Base-by-base conservation (phyloP, 2,797 vertebrate species). In the Ptychobarbus kaznakovi region DNA sequence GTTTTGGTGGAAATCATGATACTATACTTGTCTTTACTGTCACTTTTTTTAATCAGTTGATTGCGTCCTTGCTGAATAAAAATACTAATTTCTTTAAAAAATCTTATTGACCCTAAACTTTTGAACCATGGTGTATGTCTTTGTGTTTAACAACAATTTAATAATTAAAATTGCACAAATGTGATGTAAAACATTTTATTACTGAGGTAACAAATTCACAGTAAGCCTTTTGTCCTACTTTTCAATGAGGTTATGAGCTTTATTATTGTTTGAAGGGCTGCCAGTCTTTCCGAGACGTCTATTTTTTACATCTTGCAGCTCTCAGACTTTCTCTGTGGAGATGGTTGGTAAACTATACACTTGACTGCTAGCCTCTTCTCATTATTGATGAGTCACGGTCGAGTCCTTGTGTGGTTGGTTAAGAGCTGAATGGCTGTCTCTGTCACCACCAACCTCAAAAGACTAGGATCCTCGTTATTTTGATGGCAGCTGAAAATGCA, bases 391-490 rank as follows among this genome's bases (percentile, higher is more conserved):
- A 77, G 82, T 89, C 75, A 80, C 15, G 58, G 32, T 82, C 25
- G n/a, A 72, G 16, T 32, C 25, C 74, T 22, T 82, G 65, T 84
- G 65, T 35, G 68, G 22, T 70, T 87, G 70, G 51, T 77, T 73
- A 51, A 78, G 68, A 69, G 56, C 42, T 86, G 68, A 86, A 89
- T 80, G 75, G 22, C 7, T 44, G 0, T 86, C 58, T 86, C 70
- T 79, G 66, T 84, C 51, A 68, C 40, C 13, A 40, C 49, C 53
- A 49, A n/a, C 53, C n/a, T 82, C 40, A 12, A 35, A 11, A 82
- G 25, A 61, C 4, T 4, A 81, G 49, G 22, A 42, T 32, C 38
- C 2, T 42, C 3, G 1, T 61, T 46, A 73, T 28, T 35, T 42
- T 40, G 7, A 1, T 72, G 51, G 18, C 4, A 5, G 1, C 10